Evolutionary conservation across 2,888 invertebrate genomes (phyloP).

Genomic region (Endomychus coccineus): DNA sequence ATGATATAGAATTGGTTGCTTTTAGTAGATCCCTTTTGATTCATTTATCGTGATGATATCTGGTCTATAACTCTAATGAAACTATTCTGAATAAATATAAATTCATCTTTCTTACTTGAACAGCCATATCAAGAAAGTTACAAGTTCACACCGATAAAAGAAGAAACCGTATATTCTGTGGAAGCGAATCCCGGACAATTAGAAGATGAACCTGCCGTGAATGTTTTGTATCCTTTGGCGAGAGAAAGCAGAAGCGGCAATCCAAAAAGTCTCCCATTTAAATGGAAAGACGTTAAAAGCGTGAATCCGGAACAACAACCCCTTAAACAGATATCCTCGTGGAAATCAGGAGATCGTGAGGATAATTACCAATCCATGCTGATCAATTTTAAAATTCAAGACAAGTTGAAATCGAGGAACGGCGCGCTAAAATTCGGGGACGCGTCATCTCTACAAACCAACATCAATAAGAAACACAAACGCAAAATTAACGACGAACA

Average conservation of each 20-base stretch:
- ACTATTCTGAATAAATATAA: neutral
- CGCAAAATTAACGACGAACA: constrained; percentile 4
- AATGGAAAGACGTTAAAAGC: constrained; percentile 7
- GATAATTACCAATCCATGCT: constrained; percentile 29
- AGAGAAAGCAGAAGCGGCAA: constrained; percentile 10
- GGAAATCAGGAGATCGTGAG: no score
- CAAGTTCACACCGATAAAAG: constrained; percentile 26
- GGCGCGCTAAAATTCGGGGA: no score
- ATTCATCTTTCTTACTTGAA: no score
- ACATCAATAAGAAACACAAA: constrained; percentile 5
- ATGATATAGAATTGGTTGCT: no score
- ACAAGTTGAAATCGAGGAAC: constrained; percentile 26
- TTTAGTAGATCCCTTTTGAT: no score
- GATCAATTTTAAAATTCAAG: constrained; percentile 32
- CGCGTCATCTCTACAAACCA: neutral
- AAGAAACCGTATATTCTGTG: constrained; percentile 18
- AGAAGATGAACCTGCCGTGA: constrained; percentile 9
- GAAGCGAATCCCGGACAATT: constrained; percentile 5
- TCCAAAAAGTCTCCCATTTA: constrained; percentile 5
- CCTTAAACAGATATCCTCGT: no score
- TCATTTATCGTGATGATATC: no score
- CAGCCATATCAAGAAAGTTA: constrained; percentile 30
- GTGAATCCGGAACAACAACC: no score
- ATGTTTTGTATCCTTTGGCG: constrained; percentile 12
- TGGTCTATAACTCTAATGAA: neutral